Base-by-base conservation (phyloP, 1,140 invertebrate species). In the Mizuhopecten yessoensis region DNA sequence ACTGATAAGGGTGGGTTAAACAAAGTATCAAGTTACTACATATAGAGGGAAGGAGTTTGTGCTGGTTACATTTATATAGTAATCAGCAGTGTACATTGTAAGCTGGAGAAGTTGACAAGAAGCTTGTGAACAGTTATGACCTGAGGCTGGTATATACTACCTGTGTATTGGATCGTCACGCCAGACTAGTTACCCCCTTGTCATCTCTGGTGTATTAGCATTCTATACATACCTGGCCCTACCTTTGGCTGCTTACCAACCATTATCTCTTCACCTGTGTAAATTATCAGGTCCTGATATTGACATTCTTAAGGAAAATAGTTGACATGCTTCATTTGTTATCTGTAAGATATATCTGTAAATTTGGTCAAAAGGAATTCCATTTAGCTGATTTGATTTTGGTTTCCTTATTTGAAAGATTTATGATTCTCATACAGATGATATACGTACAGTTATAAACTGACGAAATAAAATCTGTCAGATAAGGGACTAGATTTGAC, bases 201-300 rank as follows among this genome's bases (percentile, higher is more conserved):
- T 75, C 57, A 75, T 75, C 57, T n/a, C 57, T 49, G n/a, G 57
- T 75, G 57, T 75, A 75, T 75, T 9, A 75, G n/a, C 57, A 75
- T 75, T 75, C 57, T 75, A 11, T 75, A 75, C 57, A 75, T 75
- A 75, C 57, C 57, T 75, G 57, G 57, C 57, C 57, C 57, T 75
- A 75, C 57, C 57, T 75, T 45, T 75, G 57, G 57, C 57, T 75
- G n/a, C 57, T 29, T 75, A 75, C 57, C 57, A 75, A 75, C 57
- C 57, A 75, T 75, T 75, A 75, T 75, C 57, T 29, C 29, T n/a
- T 75, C 57, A 75, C 57, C 57, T 75, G 57, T 75, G 57, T 75
- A 75, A 75, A 75, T 75, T 75, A 17, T 75, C 57, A 75, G 57
- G 57, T 23, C 57, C 57, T 13, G n/a, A n/a, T 75, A 75, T 75